These are phyloP conservation scores for Pseudorhiza aurosa DNA, from an alignment of 30 jellyfish, hydroid and myxozoan genomes.

Conservation along the genomic window DNA sequence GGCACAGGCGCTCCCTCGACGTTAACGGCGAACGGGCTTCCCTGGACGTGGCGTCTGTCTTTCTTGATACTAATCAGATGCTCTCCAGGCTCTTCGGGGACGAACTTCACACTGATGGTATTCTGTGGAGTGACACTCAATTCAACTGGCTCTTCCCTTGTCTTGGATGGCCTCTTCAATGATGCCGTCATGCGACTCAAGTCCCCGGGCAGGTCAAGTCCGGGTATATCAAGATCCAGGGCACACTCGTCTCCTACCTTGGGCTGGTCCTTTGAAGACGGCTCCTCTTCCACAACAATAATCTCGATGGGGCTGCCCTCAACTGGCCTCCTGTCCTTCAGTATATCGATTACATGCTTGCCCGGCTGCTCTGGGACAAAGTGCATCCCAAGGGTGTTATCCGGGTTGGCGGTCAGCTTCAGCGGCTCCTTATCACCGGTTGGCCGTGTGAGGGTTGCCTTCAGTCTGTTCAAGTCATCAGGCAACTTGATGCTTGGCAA, in stretches of 20 bases:
- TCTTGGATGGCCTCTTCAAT: slow-evolving; percentile 85
- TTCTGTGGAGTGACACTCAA: slow-evolving; percentile 72
- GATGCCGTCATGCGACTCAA: slow-evolving; percentile 79
- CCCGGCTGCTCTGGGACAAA: slow-evolving; percentile 95
- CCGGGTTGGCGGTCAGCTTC: slow-evolving; percentile 77
- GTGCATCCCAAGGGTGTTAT: slow-evolving; percentile 82
- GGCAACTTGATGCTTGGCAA: slow-evolving; percentile 92
- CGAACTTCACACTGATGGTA: slow-evolving; percentile 84
- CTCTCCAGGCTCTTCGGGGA: slow-evolving; percentile 93
- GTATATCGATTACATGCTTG: slow-evolving; percentile 83
- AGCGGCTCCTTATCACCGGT: slow-evolving; percentile 88
- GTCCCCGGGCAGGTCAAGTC: slow-evolving; percentile 84
- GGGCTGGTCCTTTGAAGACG: slow-evolving; percentile 68
- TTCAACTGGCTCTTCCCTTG: slow-evolving; percentile 90
- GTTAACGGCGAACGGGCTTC: slow-evolving; percentile 92
- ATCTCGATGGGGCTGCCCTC: slow-evolving; percentile 94
- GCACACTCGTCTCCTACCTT: slow-evolving; percentile 94
- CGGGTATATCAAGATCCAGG: slow-evolving; percentile 91
- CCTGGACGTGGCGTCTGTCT: slow-evolving; percentile 86
- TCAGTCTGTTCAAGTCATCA: slow-evolving; percentile 75
- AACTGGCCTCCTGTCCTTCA: slow-evolving; percentile 89
- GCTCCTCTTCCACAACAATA: slow-evolving; percentile 77
- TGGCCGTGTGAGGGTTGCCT: slow-evolving; percentile 94
- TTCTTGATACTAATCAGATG: slow-evolving; percentile 87
- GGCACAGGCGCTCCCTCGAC: slow-evolving; percentile 93